Percentiles rank a stretch among this genome's conserved stretches.
These are phyloP conservation scores for fruit fly (Drosophila melanogaster) DNA, from an alignment of 1,140 invertebrate genomes.

Conservation along the genomic window Release_6_plus_ISO1_MT NT_033779.5:10956001-10956500, in stretches of 20 bases:
- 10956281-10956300: not conserved
- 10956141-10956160: too few relatives aligned
- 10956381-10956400: slow-evolving; percentile 10
- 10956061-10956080: too few relatives aligned
- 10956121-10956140: too few relatives aligned
- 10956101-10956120: too few relatives aligned
- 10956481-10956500: not conserved
- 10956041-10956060: too few relatives aligned
- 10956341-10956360: slow-evolving; percentile 43
- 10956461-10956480: slow-evolving; percentile 3
- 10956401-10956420: slow-evolving; percentile 55
- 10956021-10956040: too few relatives aligned
- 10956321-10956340: slow-evolving; percentile 63
- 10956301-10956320: slow-evolving; percentile 1
- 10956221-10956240: slow-evolving; percentile 27
- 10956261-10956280: too few relatives aligned
- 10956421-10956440: slow-evolving; percentile 18
- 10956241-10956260: slow-evolving; percentile 23
- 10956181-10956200: slow-evolving; percentile 83
- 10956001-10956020: too few relatives aligned
- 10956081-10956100: too few relatives aligned
- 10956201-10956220: slow-evolving; percentile 44
- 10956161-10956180: slow-evolving; percentile 79
- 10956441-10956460: not conserved
- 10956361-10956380: not conserved